Evolutionary conservation across 2,113 vertebrate genomes (phyloP), one percentile per base, ranked within the genome.

Genomic region (Mugil cephalus): DNA sequence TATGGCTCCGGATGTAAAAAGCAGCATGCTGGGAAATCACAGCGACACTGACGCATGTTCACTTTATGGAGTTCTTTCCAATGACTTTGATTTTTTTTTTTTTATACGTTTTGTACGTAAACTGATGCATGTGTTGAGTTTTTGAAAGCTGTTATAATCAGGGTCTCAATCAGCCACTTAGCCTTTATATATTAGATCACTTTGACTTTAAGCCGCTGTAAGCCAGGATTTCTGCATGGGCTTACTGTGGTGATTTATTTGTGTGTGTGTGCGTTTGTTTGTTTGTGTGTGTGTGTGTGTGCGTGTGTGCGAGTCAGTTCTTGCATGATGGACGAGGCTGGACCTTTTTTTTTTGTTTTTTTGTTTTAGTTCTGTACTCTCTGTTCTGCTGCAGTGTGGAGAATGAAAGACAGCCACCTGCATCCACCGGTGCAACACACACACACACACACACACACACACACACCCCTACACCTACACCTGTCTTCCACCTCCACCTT

Each of bases 141-240:
- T 69, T 67, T 71, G 10, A 71, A 71, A 46, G 42, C 51, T 74
- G 1, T 72, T 85, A 77, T 50, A 55, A 61, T 72, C 18, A 70
- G 79, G 78, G 30, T 55, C 66, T 87, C 17, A 74, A 53, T 80
- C 53, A 60, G 63, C 72, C 70, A 69, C 56, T 69, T 51, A 43
- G 70, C 48, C 45, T 2, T 30, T 30, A 5, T n/a, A 43, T 73
- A 51, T 81, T 52, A 51, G 68, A 85, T 85, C 58, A 83, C 43
- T 77, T 30, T 67, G 59, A 76, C 66, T 69, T n/a, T 53, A 40
- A 43, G 40, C 68, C 63, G 48, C 74, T 76, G 55, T 81, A 81
- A 89, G 83, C 84, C 79, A 69, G 76, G 63, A 53, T 70, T 68
- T 90, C 55, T 91, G 92, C 91, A 93, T 92, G 91, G 87, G 84